Percentiles rank a stretch among this genome's conserved stretches.
Evolutionary conservation across 2,113 vertebrate species (phyloP).

Genomic region (Litocranius walleri): DNA sequence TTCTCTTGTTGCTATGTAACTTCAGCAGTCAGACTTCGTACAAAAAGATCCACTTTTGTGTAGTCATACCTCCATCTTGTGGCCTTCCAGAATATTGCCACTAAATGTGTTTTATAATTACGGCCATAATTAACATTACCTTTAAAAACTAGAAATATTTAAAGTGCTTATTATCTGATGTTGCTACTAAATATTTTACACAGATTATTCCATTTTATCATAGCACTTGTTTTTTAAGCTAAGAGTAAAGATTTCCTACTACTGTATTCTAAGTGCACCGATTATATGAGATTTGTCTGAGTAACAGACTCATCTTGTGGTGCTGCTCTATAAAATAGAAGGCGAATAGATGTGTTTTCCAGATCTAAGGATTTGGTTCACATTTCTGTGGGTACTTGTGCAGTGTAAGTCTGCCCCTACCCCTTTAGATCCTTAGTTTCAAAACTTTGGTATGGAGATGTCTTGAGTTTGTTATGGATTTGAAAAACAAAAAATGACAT

Average conservation of each 20-base stretch:
- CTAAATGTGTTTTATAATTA: constrained; percentile 32
- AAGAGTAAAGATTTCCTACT: neutral
- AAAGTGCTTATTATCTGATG: neutral
- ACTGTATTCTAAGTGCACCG: neutral
- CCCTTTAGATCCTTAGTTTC: neutral
- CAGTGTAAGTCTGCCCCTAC: neutral
- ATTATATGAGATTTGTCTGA: constrained; percentile 8
- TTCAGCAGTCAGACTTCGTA: constrained; percentile 3
- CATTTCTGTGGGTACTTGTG: neutral
- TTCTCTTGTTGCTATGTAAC: neutral
- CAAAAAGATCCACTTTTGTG: neutral
- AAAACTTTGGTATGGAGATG: neutral
- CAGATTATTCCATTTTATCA: neutral
- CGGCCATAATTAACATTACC: neutral
- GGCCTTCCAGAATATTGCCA: constrained; percentile 54
- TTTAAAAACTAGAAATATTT: constrained; percentile 15
- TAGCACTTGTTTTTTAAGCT: neutral
- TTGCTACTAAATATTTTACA: neutral
- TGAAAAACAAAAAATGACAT: neutral
- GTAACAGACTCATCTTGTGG: neutral
- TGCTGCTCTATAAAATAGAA: neutral
- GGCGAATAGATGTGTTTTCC: neutral
- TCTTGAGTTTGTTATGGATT: neutral
- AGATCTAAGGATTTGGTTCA: neutral
- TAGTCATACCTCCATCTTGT: constrained; percentile 63